A percentile compares a stretch with the other conserved stretches of the same genome.
Conservation (phyloP, 2,113 vertebrate species). For the Saguinus imperator region DNA sequence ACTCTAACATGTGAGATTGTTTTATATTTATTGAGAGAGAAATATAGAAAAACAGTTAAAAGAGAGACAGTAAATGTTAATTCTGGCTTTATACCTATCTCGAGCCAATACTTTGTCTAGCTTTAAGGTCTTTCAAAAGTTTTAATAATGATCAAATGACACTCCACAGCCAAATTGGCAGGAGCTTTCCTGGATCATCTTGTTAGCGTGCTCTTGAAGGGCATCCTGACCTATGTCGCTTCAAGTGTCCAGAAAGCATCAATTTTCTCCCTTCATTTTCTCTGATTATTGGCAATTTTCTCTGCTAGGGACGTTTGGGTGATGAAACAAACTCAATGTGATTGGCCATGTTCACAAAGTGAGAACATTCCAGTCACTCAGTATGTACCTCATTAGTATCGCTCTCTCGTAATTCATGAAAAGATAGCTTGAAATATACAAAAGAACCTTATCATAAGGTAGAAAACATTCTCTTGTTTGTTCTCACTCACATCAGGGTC, state of each 20-base stretch:
- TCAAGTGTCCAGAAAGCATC: constrained; percentile 64
- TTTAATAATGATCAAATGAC: constrained; percentile 58
- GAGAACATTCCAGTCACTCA: constrained; percentile 34
- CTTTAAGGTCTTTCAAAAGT: constrained; percentile 22
- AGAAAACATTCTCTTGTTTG: constrained; percentile 55
- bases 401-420: not conserved
- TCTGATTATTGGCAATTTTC: constrained; percentile 79
- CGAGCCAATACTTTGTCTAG: constrained; percentile 1
- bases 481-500: not conserved
- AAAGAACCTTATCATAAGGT: not conserved
- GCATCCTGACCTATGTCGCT: constrained; percentile 48
- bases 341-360: constrained; percentile 57
- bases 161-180: constrained; percentile 28
- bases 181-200: constrained; percentile 64
- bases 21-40: not conserved
- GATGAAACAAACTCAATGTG: constrained; percentile 57
- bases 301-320: constrained; percentile 59
- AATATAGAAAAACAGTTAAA: not conserved
- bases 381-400: constrained; percentile 24
- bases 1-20: not conserved
- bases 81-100: not conserved
- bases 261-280: constrained; percentile 77
- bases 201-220: constrained; percentile 58
- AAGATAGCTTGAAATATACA: constrained; percentile 19
- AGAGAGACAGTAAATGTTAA: not conserved